phyloP scores from a whole-genome alignment of 2,113 vertebrate genomes.

The Danio rerio region GRCz12tu NC_133190.1:44653501-44654000 shows the following conservation, averaged over 20 bases:
- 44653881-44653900: slow-evolving; percentile 40
- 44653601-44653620: slow-evolving; percentile 6
- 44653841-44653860: slow-evolving; percentile 19
- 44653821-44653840: slow-evolving; percentile 13
- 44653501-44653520: slow-evolving; percentile 18
- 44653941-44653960: slow-evolving; percentile 83
- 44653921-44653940: slow-evolving; percentile 99
- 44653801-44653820: slow-evolving; percentile 22
- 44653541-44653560: slow-evolving; percentile 17
- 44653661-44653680: background rate
- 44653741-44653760: slow-evolving; percentile 30
- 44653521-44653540: slow-evolving; percentile 11
- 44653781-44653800: slow-evolving; percentile 31
- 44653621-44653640: background rate
- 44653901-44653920: slow-evolving; percentile 40
- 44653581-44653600: background rate
- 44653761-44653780: background rate
- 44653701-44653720: slow-evolving; percentile 23
- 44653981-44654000: slow-evolving; percentile 36
- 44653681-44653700: background rate
- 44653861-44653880: slow-evolving; percentile 41
- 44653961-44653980: slow-evolving; percentile 56
- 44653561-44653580: slow-evolving; percentile 10
- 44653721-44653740: slow-evolving; percentile 2
- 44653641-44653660: background rate